Evolutionary conservation across 2,888 invertebrate species (phyloP), one percentile per base, ranked within the genome.

Genomic region (Pristionchus fissidentatus): DNA sequence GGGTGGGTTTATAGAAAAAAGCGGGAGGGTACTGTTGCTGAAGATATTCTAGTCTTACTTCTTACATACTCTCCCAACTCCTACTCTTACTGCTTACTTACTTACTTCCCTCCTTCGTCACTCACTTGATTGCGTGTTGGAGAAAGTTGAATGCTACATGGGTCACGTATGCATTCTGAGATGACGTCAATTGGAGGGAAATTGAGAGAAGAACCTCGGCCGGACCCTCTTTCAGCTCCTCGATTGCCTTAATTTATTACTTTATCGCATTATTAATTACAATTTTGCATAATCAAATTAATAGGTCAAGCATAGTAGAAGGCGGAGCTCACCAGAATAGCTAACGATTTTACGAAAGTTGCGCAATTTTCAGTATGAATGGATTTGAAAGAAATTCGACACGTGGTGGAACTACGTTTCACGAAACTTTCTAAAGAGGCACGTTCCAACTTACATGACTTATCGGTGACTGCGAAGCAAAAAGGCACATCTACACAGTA

Each of bases 81-180:
- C 22, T 22, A 22, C 55, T 15, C 55, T 15, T 22, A 8, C 22
- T 29, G 57, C 3, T 57, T n/a, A 35, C 46, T 60, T 75, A 29
- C 26, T 26, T 1, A 57, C 3, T 26, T 57, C 57, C 3, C n/a
- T 78, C 41, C 19, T 22, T 32, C 22, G 46, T 62, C 35, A 83
- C 79, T n/a, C 15, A 88, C 88, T 80, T 85, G 46, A 90, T 86
- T 22, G 87, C 84, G 75, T 89, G 87, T 81, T 89, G 89, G 29
- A 89, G 84, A 38, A 89, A 85, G 75, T 87, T 88, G 87, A 87
- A 88, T 15, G 89, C 89, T 38, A 86, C 84, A 77, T 90, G 89
- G 26, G 78, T 77, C 22, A 89, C 78, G 5, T 80, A 38, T 15
- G 77, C 60, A 15, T 88, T 86, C 22, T 79, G 79, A 49, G 84